These are phyloP conservation scores for Aporophyla lueneburgensis DNA, from an alignment of 2,888 invertebrate species.

Conservation along the genomic window DNA sequence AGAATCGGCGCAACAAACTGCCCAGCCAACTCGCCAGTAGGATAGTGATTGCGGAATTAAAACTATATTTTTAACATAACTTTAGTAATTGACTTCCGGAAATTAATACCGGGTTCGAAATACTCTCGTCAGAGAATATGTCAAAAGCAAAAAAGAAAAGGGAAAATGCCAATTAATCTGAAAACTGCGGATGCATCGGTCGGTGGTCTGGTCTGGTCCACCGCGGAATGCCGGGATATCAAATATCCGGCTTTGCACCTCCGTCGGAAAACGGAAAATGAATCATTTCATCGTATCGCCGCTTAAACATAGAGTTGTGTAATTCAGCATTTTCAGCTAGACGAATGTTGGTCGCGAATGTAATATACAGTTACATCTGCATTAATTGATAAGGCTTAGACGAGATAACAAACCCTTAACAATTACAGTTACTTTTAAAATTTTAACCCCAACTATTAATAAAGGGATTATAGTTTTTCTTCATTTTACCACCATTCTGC, in stretches of 20 bases:
- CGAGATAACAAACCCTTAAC: neutral
- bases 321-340: neutral
- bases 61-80: neutral
- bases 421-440: too few species aligned
- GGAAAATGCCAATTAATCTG: neutral
- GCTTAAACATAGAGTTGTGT: neutral
- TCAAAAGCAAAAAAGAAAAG: neutral
- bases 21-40: too few species aligned
- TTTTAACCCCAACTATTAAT: too few species aligned
- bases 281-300: neutral
- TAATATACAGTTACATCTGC: neutral
- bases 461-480: too few species aligned
- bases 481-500: too few species aligned
- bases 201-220: conserved; percentile 2
- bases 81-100: neutral
- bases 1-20: too few species aligned
- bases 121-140: neutral
- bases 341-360: neutral
- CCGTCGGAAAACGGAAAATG: neutral
- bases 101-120: neutral
- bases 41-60: neutral
- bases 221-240: conserved; percentile 7
- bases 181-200: conserved; percentile 4
- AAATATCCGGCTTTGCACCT: conserved; percentile 34
- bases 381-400: neutral